Conservation (phyloP, 2,113 vertebrate genomes). For the Odocoileus hemionus region DNA sequence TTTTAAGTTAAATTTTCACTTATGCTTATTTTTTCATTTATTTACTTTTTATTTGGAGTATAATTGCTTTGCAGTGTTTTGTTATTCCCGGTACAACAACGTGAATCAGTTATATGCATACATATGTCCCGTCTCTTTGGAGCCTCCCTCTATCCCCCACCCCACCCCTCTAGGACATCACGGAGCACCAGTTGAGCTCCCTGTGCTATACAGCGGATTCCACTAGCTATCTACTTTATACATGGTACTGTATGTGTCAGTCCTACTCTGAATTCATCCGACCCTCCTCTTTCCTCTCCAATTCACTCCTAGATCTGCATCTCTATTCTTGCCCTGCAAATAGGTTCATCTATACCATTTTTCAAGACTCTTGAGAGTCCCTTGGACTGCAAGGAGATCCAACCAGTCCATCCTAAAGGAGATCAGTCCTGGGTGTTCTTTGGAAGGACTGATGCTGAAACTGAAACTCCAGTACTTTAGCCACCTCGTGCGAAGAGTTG, state of each 20-base stretch:
- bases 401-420: too few species aligned
- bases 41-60: background rate
- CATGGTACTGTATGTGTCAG: background rate
- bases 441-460: too few species aligned
- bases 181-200: background rate
- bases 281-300: background rate
- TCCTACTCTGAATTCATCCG: background rate
- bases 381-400: too few species aligned
- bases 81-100: background rate
- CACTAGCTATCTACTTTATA: background rate
- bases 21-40: background rate
- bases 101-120: background rate
- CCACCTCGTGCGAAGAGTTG: too few species aligned
- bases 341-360: background rate
- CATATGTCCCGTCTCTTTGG: background rate
- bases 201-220: background rate
- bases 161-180: background rate
- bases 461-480: too few species aligned
- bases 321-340: background rate
- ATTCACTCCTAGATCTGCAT: background rate
- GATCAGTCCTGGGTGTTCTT: too few species aligned
- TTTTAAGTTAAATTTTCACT: background rate
- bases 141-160: background rate
- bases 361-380: background rate
- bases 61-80: background rate